Conservation (phyloP, 2,888 invertebrate species). For the Hemaris fuciformis region DNA sequence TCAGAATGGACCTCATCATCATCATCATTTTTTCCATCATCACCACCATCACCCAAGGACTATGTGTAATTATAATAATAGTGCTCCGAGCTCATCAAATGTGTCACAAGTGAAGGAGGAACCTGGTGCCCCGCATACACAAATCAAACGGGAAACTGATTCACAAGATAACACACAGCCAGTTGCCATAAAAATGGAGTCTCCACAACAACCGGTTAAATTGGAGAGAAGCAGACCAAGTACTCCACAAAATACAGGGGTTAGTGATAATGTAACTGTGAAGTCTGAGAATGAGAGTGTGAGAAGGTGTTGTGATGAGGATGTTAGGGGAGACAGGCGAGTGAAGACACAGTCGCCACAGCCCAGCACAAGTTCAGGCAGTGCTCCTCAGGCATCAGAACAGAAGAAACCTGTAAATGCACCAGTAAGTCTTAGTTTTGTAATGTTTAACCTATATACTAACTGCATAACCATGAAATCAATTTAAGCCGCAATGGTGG, state of each 20-base stretch:
- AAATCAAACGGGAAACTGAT: slow-evolving; percentile 52
- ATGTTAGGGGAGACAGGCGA: slow-evolving; percentile 49
- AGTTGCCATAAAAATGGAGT: slow-evolving; percentile 48
- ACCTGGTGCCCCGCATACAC: slow-evolving; percentile 37
- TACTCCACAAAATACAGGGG: slow-evolving; percentile 24
- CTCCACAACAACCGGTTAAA: slow-evolving; percentile 43
- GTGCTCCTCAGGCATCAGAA: background rate
- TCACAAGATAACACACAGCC: slow-evolving; percentile 25
- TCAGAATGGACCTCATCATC: slow-evolving; percentile 43
- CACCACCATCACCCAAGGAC: slow-evolving; percentile 32
- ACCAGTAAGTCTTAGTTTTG: background rate
- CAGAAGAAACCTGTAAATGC: background rate
- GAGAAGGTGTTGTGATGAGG: slow-evolving; percentile 38
- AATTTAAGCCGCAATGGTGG: too few relatives aligned
- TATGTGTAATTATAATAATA: slow-evolving; percentile 34
- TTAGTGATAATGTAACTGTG: slow-evolving; percentile 41
- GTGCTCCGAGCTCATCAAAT: slow-evolving; percentile 16
- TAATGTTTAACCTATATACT: background rate
- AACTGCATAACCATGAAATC: too few relatives aligned
- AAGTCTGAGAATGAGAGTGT: slow-evolving; percentile 47
- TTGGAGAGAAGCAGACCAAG: slow-evolving; percentile 43
- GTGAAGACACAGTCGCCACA: slow-evolving; percentile 54
- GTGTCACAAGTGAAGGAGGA: slow-evolving; percentile 55
- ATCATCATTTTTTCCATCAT: slow-evolving; percentile 31
- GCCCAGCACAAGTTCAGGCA: slow-evolving; percentile 31